Conservation (phyloP, 2,888 invertebrate species). For the Caenorhabditis sp. region DNA sequence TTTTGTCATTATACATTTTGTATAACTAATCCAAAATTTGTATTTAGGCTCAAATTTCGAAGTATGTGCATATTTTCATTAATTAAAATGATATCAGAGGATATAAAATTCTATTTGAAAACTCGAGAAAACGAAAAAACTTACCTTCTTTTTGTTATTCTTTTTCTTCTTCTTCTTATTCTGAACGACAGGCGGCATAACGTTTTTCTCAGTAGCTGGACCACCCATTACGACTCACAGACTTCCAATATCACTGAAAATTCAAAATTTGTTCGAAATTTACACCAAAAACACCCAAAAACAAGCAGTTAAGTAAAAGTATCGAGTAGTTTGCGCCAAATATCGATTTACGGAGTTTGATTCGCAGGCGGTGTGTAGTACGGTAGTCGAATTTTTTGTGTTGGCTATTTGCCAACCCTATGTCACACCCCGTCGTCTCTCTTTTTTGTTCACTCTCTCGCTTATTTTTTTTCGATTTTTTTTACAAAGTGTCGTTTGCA, state of each 20-base stretch:
- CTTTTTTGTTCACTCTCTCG: conserved; percentile 19
- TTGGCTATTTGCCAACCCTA: conserved; percentile 28
- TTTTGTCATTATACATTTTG: too few species aligned
- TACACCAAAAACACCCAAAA: neutral
- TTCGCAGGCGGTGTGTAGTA: conserved; percentile 26
- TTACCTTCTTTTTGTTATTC: conserved; percentile 58
- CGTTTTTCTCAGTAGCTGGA: conserved; percentile 49
- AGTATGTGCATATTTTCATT: too few species aligned
- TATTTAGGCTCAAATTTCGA: too few species aligned
- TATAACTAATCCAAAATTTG: too few species aligned
- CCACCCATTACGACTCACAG: conserved; percentile 38
- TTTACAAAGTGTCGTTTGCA: conserved; percentile 3
- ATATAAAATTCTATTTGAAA: too few species aligned
- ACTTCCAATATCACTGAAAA: conserved; percentile 14
- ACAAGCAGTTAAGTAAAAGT: neutral
- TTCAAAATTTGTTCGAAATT: neutral
- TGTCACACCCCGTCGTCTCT: conserved; percentile 14
- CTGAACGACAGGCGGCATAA: conserved; percentile 39
- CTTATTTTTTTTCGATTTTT: conserved; percentile 9
- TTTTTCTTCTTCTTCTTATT: conserved; percentile 63
- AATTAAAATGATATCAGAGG: too few species aligned
- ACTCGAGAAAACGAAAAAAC: conserved; percentile 5
- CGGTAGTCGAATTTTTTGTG: conserved; percentile 20
- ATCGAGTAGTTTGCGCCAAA: conserved; percentile 22
- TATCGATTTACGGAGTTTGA: conserved; percentile 31